Percentiles rank a stretch among this genome's conserved stretches.
These are phyloP conservation scores for Xenopus laevis DNA, from an alignment of 2,113 vertebrate species.

Conservation along the genomic window DNA sequence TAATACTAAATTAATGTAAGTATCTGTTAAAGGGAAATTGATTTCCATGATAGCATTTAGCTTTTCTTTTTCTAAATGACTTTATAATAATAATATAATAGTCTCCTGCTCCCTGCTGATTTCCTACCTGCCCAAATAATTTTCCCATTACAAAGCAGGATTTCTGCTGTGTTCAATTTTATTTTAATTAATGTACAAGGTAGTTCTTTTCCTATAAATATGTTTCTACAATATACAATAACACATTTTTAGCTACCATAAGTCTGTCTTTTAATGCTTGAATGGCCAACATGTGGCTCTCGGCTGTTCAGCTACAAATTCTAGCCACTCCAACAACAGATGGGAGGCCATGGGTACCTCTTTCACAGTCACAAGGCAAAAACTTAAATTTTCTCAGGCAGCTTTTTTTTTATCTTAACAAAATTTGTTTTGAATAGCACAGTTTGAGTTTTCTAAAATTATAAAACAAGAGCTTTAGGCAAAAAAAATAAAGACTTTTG, in stretches of 20 bases:
- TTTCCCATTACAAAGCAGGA: constrained; percentile 19
- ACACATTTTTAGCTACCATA: neutral
- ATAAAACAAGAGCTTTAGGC: too few species aligned
- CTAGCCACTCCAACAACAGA: too few species aligned
- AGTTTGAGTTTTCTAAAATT: too few species aligned
- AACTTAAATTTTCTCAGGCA: too few species aligned
- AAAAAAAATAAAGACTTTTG: too few species aligned
- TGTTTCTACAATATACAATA: constrained; percentile 8
- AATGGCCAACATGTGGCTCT: too few species aligned
- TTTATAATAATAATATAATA: neutral
- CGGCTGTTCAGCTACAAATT: too few species aligned
- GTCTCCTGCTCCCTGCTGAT: constrained; percentile 21
- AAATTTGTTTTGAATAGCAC: too few species aligned
- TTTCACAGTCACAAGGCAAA: too few species aligned
- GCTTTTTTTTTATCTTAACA: too few species aligned
- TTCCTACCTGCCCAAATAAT: constrained; percentile 11
- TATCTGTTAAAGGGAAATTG: constrained; percentile 28
- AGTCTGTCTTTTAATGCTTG: too few species aligned
- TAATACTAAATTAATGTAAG: constrained; percentile 28
- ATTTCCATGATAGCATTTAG: constrained; percentile 16
- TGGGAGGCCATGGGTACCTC: too few species aligned
- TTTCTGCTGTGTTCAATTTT: constrained; percentile 35
- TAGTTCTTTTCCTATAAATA: constrained; percentile 3
- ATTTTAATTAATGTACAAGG: constrained; percentile 34
- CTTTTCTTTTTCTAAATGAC: neutral